phyloP scores from a whole-genome alignment of 2,113 vertebrate genomes.

The Campylomormyrus numenius region DNA sequence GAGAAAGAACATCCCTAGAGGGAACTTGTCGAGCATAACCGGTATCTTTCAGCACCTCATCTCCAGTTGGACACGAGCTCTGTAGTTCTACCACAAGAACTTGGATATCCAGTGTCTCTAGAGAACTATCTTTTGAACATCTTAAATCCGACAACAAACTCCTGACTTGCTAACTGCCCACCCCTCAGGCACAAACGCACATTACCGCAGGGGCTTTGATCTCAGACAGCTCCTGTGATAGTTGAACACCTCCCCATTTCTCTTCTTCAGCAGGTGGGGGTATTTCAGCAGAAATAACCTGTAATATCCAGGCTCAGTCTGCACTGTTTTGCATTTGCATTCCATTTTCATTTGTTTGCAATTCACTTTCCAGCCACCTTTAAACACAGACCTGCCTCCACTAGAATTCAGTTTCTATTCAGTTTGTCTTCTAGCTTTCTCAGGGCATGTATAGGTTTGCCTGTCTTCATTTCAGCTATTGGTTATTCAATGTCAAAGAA shows the following conservation, averaged over 20 bases:
- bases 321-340: background rate
- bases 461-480: background rate
- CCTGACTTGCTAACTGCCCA: background rate
- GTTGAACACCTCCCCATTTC: background rate
- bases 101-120: background rate
- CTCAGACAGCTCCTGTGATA: constrained; percentile 5
- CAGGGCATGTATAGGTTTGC: background rate
- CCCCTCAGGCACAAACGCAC: background rate
- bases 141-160: background rate
- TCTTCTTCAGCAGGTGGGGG: background rate
- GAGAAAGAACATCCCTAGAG: background rate
- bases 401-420: background rate
- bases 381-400: background rate
- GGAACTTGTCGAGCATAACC: background rate
- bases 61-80: background rate
- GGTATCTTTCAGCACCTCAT: background rate
- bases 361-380: background rate
- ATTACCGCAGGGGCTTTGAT: constrained; percentile 1
- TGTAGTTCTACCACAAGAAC: background rate
- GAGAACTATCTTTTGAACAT: background rate
- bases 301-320: background rate
- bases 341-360: background rate
- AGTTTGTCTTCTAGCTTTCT: background rate
- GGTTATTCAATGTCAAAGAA: background rate
- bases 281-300: background rate